Percentiles rank a stretch among this genome's conserved stretches.
Evolutionary conservation across 2,888 invertebrate species (phyloP).

Genomic region (Melipona bicolor): DNA sequence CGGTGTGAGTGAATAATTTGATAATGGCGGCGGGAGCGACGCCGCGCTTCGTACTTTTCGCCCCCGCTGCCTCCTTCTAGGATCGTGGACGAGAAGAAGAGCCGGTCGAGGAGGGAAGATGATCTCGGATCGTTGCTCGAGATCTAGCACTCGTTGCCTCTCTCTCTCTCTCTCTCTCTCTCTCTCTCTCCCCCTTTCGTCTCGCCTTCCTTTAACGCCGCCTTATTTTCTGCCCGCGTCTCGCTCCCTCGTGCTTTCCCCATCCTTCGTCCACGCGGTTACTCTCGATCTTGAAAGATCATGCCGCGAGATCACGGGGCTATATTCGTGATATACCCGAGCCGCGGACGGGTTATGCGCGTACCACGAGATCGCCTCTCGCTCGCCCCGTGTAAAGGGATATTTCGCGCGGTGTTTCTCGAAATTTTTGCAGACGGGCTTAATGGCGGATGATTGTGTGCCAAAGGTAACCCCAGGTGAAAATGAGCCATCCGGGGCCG

Average conservation of each 20-base stretch:
- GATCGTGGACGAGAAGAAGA: constrained; percentile 59
- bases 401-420: constrained; percentile 70
- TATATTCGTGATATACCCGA: constrained; percentile 70
- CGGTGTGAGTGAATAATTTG: constrained; percentile 83
- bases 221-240: constrained; percentile 54
- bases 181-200: not conserved
- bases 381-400: constrained; percentile 67
- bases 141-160: constrained; percentile 72
- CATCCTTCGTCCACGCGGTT: constrained; percentile 27
- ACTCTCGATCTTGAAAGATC: constrained; percentile 71
- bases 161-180: constrained; percentile 1
- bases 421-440: constrained; percentile 74
- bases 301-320: constrained; percentile 71
- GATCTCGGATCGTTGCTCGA: constrained; percentile 77
- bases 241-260: constrained; percentile 7
- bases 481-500: constrained; percentile 68
- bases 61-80: constrained; percentile 60
- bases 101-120: constrained; percentile 73
- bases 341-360: constrained; percentile 65
- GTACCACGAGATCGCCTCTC: constrained; percentile 61
- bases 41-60: constrained; percentile 67
- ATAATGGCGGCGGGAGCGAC: constrained; percentile 77
- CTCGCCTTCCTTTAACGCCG: not conserved
- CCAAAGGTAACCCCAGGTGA: constrained; percentile 74
- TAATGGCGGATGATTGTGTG: constrained; percentile 78